phyloP scores from a whole-genome alignment of 2,888 invertebrate species.

The Agelastica alni region DNA sequence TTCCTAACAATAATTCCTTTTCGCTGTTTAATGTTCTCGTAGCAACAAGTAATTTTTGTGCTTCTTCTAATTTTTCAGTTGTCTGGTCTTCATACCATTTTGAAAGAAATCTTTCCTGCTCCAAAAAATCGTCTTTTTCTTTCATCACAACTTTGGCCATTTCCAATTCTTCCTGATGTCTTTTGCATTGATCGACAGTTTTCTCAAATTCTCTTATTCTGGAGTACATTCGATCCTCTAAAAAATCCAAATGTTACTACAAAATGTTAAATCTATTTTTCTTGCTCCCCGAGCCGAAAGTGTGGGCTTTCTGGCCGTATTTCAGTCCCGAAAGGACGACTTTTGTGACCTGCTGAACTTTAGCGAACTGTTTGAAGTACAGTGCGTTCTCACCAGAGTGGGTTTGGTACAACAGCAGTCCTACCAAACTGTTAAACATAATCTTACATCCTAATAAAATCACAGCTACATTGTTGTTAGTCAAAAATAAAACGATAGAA shows the following conservation, averaged over 20 bases:
- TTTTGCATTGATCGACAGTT: slow-evolving; percentile 27
- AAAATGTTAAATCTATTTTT: too few relatives aligned
- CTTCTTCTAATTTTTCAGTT: slow-evolving; percentile 29
- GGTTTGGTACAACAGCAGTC: too few relatives aligned
- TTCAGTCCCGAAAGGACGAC: too few relatives aligned
- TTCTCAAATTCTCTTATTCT: slow-evolving; percentile 29
- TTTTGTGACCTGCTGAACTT: too few relatives aligned
- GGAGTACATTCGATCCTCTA: slow-evolving; percentile 25
- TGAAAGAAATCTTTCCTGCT: slow-evolving; percentile 36
- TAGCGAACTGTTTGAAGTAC: too few relatives aligned
- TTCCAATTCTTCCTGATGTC: slow-evolving; percentile 22
- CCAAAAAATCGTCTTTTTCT: slow-evolving; percentile 30
- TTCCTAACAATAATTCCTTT: slow-evolving; percentile 36
- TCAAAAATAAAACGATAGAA: too few relatives aligned
- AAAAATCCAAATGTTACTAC: too few relatives aligned
- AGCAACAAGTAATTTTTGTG: slow-evolving; percentile 30
- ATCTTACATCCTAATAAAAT: not conserved
- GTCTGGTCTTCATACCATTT: slow-evolving; percentile 34
- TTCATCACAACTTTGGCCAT: slow-evolving; percentile 22
- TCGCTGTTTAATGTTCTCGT: slow-evolving; percentile 30
- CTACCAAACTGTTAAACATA: too few relatives aligned
- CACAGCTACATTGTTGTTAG: too few relatives aligned
- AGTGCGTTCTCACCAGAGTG: too few relatives aligned
- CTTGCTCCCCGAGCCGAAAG: too few relatives aligned
- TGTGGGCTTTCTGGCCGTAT: too few relatives aligned